phyloP scores from a whole-genome alignment of 2,888 invertebrate species.

The Amorpha juglandis region DNA sequence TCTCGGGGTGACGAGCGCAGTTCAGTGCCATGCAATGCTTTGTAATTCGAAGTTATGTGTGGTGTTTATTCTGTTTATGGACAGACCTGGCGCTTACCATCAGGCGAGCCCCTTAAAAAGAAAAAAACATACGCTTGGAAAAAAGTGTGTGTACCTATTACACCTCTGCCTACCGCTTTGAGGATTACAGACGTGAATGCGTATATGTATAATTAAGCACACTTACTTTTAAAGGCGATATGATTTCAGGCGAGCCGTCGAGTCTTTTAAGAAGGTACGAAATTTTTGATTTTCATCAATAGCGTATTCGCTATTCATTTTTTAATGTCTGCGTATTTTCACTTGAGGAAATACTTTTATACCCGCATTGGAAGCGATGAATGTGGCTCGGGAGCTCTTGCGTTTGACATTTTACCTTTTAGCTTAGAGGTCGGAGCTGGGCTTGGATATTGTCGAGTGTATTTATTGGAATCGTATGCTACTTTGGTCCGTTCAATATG shows the following conservation, averaged over 20 bases:
- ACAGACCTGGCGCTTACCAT: too few relatives aligned
- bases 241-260: not conserved
- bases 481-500: not conserved
- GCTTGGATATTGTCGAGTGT: slow-evolving; percentile 7
- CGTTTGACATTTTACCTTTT: slow-evolving; percentile 29
- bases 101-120: too few relatives aligned
- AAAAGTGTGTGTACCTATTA: too few relatives aligned
- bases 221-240: not conserved
- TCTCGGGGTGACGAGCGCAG: too few relatives aligned
- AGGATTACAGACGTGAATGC: too few relatives aligned
- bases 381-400: slow-evolving; percentile 20
- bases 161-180: too few relatives aligned
- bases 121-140: too few relatives aligned
- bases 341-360: slow-evolving; percentile 11
- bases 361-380: slow-evolving; percentile 11
- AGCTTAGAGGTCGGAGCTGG: not conserved
- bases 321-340: not conserved
- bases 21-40: too few relatives aligned
- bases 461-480: slow-evolving; percentile 13
- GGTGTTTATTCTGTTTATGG: too few relatives aligned
- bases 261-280: not conserved
- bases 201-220: not conserved
- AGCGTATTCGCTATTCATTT: not conserved
- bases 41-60: too few relatives aligned
- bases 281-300: not conserved